Evolutionary conservation across 2,888 invertebrate species (phyloP), one percentile per base, ranked within the genome.

Genomic region (Callosobruchus maculatus): DNA sequence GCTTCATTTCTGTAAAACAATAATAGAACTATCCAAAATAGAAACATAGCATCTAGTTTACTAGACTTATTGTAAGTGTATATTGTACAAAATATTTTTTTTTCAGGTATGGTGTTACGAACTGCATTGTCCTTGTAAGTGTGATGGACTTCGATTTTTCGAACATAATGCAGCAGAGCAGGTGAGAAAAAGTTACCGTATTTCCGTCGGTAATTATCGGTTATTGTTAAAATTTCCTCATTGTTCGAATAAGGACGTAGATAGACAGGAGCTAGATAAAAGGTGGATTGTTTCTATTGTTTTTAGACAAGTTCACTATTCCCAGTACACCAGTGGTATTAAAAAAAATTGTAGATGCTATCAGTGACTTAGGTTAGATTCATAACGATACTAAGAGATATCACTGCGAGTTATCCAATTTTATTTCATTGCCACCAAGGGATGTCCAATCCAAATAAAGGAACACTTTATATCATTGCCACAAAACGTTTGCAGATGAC

Each of bases 51-150:
- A n/a, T n/a, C n/a, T n/a, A n/a, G n/a, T n/a, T n/a, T n/a, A n/a
- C n/a, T n/a, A n/a, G n/a, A n/a, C n/a, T n/a, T n/a, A n/a, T n/a
- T n/a, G n/a, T n/a, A n/a, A n/a, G n/a, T n/a, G n/a, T n/a, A n/a
- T n/a, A n/a, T n/a, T n/a, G n/a, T 49, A 7, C 49, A 49, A 3
- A 49, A 7, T 26, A 26, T 26, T 26, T 49, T 18, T 49, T 49
- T 49, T 49, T 49, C 49, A 49, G 49, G 13, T 79, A 83, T 49
- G 80, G 82, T 67, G 77, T 79, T 71, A 82, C 79, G 20, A 77
- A 83, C 70, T 86, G 86, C 75, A 79, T 85, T 74, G 80, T 83
- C 73, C 74, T 83, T 21, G 76, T 82, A 68, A 80, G 82, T 73
- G 74, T 77, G 22, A 75, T 78, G 68, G 75, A 77, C 68, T 74